Base-by-base conservation (phyloP, 2,113 vertebrate genomes). In the Clarias gariepinus region DNA sequence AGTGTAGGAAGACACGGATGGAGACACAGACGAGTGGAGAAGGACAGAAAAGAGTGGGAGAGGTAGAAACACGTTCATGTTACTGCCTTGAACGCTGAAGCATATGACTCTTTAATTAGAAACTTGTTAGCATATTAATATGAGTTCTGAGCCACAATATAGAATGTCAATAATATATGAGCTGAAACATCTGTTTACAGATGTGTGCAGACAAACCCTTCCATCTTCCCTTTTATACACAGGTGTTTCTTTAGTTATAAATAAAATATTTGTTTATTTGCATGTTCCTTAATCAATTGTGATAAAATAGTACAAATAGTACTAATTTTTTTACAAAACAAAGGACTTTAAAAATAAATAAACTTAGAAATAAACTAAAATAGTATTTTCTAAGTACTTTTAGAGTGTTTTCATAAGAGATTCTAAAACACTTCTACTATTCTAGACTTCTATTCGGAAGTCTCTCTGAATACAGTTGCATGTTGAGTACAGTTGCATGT, bases 61-160 rank as follows among this genome's bases (percentile, higher is more conserved):
- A 47, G n/a, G 66, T 10, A 82, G 19, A 83, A 36, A 91, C 89
- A 90, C 85, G 91, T 90, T 85, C 91, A 92, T 92, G 87, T 94
- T 91, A 94, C 84, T 92, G 91, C 91, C 16, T 41, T 87, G 73
- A 88, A 86, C 28, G 84, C n/a, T 28, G 23, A 74, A 3, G 82
- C 25, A n/a, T 71, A 6, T 82, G 13, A 18, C 33, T 64, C 73
- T 28, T 83, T 28, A 47, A 76, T 77, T 4, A 86, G 64, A 64
- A 71, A 69, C 33, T 16, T 55, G n/a, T 69, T 71, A 30, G 69
- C 12, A 36, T 19, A 41, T 81, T 36, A 82, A 63, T 36, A 36
- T 13, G 4, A 25, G 12, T 58, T 80, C 47, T 47, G 47, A 47
- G 47, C 47, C 47, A 47, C 23, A 9, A 63, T 10, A 23, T 25